Evolutionary conservation across 2,113 vertebrate genomes (phyloP).

Genomic region (Cyanoramphus novaezelandiae): DNA sequence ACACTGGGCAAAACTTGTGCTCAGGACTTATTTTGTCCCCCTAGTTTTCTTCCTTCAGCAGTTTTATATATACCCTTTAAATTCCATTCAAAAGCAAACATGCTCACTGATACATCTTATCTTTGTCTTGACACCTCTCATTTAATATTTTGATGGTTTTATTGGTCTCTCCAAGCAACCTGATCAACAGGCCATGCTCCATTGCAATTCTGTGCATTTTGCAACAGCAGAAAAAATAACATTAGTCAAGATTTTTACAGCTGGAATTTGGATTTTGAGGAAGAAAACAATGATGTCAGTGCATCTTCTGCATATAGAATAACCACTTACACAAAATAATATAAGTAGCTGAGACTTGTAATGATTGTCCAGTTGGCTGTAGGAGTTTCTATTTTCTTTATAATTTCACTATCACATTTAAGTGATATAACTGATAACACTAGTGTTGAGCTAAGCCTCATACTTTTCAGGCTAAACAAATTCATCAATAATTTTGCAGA

Average conservation of each 20-base stretch:
- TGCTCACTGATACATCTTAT: background rate
- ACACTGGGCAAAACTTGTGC: background rate
- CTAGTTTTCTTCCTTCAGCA: background rate
- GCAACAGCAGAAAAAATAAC: background rate
- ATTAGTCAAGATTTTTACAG: background rate
- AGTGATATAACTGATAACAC: conserved; percentile 21
- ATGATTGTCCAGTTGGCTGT: background rate
- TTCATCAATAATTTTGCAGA: conserved; percentile 60
- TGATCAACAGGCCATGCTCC: background rate
- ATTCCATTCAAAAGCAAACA: background rate
- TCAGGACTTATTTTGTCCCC: background rate
- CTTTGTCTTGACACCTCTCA: background rate
- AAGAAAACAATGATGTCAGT: background rate
- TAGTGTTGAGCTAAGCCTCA: background rate
- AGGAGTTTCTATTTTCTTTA: conserved; percentile 37
- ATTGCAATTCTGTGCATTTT: background rate
- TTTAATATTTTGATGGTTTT: background rate
- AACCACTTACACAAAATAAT: background rate
- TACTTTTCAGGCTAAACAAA: conserved; percentile 37
- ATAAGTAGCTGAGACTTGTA: background rate
- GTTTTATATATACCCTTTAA: background rate
- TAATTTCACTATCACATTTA: conserved; percentile 24
- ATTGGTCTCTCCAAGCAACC: background rate
- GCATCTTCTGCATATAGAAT: background rate
- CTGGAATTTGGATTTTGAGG: background rate